Base-by-base conservation (phyloP, 2,797 vertebrate genomes). In the Sibirionetta formosa region DNA sequence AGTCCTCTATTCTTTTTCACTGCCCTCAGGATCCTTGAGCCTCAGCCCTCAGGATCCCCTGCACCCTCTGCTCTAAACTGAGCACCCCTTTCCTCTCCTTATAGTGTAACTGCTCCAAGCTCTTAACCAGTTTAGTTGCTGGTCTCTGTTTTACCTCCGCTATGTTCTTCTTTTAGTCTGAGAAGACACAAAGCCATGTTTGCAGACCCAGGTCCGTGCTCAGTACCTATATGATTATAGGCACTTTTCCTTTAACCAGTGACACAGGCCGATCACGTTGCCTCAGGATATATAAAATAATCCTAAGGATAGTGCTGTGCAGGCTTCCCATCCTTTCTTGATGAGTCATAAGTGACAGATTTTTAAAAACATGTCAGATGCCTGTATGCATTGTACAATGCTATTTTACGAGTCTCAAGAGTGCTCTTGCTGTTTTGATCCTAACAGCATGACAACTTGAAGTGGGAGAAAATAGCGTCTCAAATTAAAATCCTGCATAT, bases 271-370 rank as follows among this genome's bases (percentile, higher is more conserved):
- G 13, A 35, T 48, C 15, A 50, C 8, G 4, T 48, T 16, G 23
- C 33, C n/a, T 68, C 23, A 35, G 44, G 17, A 19, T 29, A 26
- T 12, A 33, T 10, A 58, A 84, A 90, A 70, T 38, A 58, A 87
- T 35, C 2, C 57, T 80, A 44, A 33, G 33, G 24, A 69, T 29
- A 10, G 7, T 15, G 2, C 16, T 71, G 22, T 36, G 31, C 6
- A 18, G 5, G 26, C 64, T 75, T 1, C 5, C 5, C 38, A 56
- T 68, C 11, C 65, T 81, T 91, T 88, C 8, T 29, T 0, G 0
- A 63, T 60, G 20, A 54, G 7, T 82, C 36, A 73, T 16, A 78
- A 65, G 51, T 18, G 4, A 15, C 61, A 44, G 68, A 70, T 6
- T 73, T 64, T 50, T 76, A 60, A 38, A 66, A 63, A 50, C 5